Evolutionary conservation across 1,140 invertebrate genomes (phyloP).

Genomic region (Panulirus ornatus): DNA sequence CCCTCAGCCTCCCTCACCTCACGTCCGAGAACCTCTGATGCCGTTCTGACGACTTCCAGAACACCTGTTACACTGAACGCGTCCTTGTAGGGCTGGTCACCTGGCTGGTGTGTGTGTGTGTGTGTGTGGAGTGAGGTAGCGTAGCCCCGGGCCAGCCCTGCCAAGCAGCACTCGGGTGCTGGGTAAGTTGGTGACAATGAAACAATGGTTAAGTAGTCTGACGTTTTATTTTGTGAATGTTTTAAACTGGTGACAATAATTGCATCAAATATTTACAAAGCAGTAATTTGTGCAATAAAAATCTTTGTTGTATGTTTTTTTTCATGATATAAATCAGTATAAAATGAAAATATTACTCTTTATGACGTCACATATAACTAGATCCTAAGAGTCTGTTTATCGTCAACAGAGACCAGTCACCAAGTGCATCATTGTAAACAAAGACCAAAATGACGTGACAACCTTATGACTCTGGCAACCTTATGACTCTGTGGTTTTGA

Average conservation of each 20-base stretch:
- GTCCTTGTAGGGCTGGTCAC: too few species aligned
- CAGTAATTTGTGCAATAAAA: conserved; percentile 71
- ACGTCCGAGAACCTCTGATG: too few species aligned
- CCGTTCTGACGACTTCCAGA: too few species aligned
- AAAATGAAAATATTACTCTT: conserved; percentile 69
- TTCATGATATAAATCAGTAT: conserved; percentile 68
- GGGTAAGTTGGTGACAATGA: conserved; percentile 2
- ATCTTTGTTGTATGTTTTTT: conserved; percentile 48
- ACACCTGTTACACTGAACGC: too few species aligned
- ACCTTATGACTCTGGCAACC: neutral
- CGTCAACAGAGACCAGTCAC: conserved; percentile 35
- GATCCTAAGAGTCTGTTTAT: conserved; percentile 25
- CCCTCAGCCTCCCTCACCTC: neutral
- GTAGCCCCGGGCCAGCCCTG: too few species aligned
- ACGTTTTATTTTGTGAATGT: conserved; percentile 63
- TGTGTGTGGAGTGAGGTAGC: too few species aligned
- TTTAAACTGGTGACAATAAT: conserved; percentile 61
- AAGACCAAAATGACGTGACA: neutral
- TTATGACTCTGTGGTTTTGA: neutral
- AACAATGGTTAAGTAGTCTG: conserved; percentile 31
- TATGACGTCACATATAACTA: conserved; percentile 52
- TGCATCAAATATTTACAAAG: conserved; percentile 69
- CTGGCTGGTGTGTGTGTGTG: too few species aligned
- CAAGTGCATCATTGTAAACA: neutral
- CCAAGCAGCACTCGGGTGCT: too few species aligned